Conservation (phyloP, 2,888 invertebrate species). For the Limenitis camilla region DNA sequence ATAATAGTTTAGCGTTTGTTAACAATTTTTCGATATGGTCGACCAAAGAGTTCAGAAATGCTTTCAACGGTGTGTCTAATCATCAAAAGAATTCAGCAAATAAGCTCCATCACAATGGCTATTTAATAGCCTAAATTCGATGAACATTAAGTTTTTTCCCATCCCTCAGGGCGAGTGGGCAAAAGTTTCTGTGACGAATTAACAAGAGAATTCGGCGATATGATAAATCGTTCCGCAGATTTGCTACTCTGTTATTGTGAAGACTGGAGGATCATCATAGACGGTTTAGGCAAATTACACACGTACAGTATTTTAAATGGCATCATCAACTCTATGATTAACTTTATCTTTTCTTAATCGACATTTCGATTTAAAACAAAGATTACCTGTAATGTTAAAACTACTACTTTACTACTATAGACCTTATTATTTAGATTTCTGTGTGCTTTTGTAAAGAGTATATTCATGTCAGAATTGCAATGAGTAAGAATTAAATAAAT, state of each 20-base stretch:
- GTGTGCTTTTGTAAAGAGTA: no score
- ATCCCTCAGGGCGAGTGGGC: constrained; percentile 37
- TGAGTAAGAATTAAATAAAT: no score
- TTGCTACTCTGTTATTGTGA: constrained; percentile 37
- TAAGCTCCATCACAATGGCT: constrained; percentile 1
- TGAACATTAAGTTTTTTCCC: constrained; percentile 38
- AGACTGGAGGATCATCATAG: background rate
- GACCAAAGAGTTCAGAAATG: background rate
- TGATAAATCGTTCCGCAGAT: constrained; percentile 55
- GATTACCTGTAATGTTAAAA: no score
- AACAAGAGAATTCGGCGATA: constrained; percentile 56
- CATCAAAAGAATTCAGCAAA: constrained; percentile 1
- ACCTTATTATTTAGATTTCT: no score
- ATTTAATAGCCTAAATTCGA: constrained; percentile 15
- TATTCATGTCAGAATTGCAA: no score
- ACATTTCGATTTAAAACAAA: no score
- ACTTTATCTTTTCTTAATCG: no score
- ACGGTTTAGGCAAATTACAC: constrained; percentile 10
- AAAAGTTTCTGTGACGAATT: constrained; percentile 58
- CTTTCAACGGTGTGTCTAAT: background rate
- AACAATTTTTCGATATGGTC: background rate
- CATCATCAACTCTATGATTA: no score
- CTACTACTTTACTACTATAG: no score
- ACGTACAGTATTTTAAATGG: no score
- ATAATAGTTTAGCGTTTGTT: no score